Base-by-base conservation (phyloP, 1,140 invertebrate genomes). In the Megalonaias nervosa region DNA sequence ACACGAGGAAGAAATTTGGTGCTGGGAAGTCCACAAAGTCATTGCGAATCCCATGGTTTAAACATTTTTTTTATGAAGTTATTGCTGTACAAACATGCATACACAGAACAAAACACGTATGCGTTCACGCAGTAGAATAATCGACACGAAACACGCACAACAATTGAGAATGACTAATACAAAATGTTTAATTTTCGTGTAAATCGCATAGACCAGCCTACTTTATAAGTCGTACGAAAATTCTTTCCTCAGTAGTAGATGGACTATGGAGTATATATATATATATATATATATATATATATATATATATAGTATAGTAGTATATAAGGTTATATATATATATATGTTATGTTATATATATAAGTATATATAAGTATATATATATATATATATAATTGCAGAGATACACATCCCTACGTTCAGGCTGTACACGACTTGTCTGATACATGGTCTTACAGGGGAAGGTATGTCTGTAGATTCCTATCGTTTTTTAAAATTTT, bases 381-480 rank as follows among this genome's bases (percentile, higher is more conserved):
- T 61, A 61, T 21, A 2, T 61, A 21, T 61, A 61, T 61, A n/a
- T 62, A 19, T 62, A 62, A 23, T 19, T 19, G 21, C 31, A 67
- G 65, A 21, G 9, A 67, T 6, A 67, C 65, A 67, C 75, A 77
- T 77, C 75, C 75, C 21, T 77, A 77, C 61, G 75, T 77, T 6
- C 12, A 77, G 57, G 75, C 69, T 31, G 75, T 77, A 15, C 69
- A 77, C 57, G 60, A 77, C 57, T 66, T 77, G 19, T 23, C 61
- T 0, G 65, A 66, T 48, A 26, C 56, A 3, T 77, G 75, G 75
- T 67, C 69, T 17, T 56, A 71, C n/a, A 55, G 75, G 16, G 68
- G 38, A 48, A 48, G 38, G 38, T 48, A 48, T 48, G 38, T 48
- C 9, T 11, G 2, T 31, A 48, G 38, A 48, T 48, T 48, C 38